Base-by-base conservation (phyloP, 2,888 invertebrate genomes). In the Dioctria linearis region DNA sequence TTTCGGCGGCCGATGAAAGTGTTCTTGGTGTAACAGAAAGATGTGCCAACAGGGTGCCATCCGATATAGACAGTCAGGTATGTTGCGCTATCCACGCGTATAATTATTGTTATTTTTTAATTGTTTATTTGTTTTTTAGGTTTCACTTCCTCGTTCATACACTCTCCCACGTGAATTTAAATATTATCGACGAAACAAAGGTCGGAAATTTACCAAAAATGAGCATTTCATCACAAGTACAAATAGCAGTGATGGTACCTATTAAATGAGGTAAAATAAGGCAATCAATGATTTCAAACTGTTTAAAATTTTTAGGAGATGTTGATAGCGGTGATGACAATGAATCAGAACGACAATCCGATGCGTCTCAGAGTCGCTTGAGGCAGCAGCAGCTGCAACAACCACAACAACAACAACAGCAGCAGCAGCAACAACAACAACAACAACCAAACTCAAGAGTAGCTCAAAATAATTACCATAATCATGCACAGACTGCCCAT, bases 81-180 rank as follows among this genome's bases (percentile, higher is more conserved):
- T 9, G 37, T 39, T 71, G 9, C 39, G 63, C 39, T 13, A 61
- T 0, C 67, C 51, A 11, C 40, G 13, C 13, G 61, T 42, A 80
- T 39, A 39, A 59, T 43, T 66, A 54, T 75, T 61, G 57, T 9
- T 57, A 40, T 43, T 65, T 59, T 43, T 49, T 8, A 75, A n/a
- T 13, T 67, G 25, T 69, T 69, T 9, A 9, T 51, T n/a, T n/a
- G 11, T 46, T 39, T 69, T 78, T 42, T 92, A 95, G 91, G 92
- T 96, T 84, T 95, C 95, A 3, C 89, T 96, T 78, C 96, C 96
- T 0, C 91, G 96, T 39, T 95, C 95, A 43, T 96, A 96, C 87
- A 96, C 96, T 0, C 89, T 96, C 73, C 96, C 96, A 1, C 91
- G 95, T 13, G 95, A 96, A 89, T 96, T 96, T 89, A 94, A 95